A percentile compares a stretch with the other conserved stretches of the same genome.
Conservation (phyloP, 2,888 invertebrate species). For the Eristalis arbustorum region DNA sequence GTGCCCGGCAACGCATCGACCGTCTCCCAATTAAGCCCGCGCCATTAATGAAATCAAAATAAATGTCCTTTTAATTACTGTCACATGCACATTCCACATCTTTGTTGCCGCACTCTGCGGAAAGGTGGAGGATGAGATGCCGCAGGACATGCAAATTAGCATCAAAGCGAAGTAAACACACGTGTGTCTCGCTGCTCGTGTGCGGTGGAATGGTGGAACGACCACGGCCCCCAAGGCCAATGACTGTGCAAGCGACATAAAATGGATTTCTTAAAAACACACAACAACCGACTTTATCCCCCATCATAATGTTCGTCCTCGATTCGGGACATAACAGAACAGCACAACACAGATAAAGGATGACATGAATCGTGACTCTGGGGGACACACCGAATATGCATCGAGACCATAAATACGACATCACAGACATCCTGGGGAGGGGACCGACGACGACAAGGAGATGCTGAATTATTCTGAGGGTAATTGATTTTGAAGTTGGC, state of each 20-base stretch:
- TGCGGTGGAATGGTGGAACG: neutral
- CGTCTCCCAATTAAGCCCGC: neutral
- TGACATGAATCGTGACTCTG: too few relatives aligned
- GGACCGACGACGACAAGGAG: conserved; percentile 5
- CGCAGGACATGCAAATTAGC: neutral
- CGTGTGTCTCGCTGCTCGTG: neutral
- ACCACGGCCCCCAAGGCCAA: neutral
- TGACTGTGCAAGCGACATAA: neutral
- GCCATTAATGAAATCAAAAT: conserved; percentile 13
- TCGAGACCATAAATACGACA: too few relatives aligned
- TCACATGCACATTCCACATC: conserved; percentile 12
- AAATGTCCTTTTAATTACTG: conserved; percentile 28
- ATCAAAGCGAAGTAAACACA: neutral
- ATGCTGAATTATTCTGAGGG: conserved; percentile 38
- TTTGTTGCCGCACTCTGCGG: neutral
- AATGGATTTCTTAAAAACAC: neutral
- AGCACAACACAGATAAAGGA: too few relatives aligned
- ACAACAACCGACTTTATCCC: neutral
- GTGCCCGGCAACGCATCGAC: neutral
- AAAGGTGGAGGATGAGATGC: neutral
- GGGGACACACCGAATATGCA: too few relatives aligned
- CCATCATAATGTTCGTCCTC: too few relatives aligned
- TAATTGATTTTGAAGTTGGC: conserved; percentile 39
- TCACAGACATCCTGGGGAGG: neutral
- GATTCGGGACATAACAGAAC: too few relatives aligned